These are phyloP conservation scores for Nyleta sp. DNA, from an alignment of 2,888 invertebrate species.

Conservation along the genomic window DNA sequence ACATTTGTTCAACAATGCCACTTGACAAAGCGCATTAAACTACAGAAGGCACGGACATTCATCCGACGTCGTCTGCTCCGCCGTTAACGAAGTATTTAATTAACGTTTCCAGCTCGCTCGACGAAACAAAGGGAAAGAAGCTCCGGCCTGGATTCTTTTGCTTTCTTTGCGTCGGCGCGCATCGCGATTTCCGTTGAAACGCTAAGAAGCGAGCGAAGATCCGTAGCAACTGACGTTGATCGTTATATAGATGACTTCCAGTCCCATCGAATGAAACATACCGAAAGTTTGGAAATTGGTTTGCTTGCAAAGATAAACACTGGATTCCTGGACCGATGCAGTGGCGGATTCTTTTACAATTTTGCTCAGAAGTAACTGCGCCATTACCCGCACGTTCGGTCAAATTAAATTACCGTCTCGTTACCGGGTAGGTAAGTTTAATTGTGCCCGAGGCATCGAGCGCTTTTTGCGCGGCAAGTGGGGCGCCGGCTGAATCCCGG, in stretches of 20 bases:
- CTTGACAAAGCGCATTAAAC: conserved; percentile 44
- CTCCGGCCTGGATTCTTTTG: conserved; percentile 33
- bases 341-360: not conserved
- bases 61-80: conserved; percentile 29
- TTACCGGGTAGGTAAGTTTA: conserved; percentile 31
- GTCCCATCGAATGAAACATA: conserved; percentile 1
- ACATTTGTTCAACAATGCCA: conserved; percentile 34
- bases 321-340: no score
- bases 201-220: conserved; percentile 19
- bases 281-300: no score
- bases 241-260: conserved; percentile 15
- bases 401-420: conserved; percentile 39
- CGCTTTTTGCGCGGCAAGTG: conserved; percentile 12
- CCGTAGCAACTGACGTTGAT: conserved; percentile 6
- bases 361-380: conserved; percentile 14
- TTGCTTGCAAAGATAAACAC: no score
- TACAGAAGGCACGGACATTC: conserved; percentile 33
- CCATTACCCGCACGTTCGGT: conserved; percentile 13
- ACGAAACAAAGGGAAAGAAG: conserved; percentile 52
- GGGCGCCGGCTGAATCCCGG: conserved; percentile 16
- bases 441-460: conserved; percentile 27
- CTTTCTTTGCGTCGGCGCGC: conserved; percentile 19
- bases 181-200: conserved; percentile 29
- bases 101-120: conserved; percentile 51
- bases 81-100: conserved; percentile 59